Evolutionary conservation across 2,888 invertebrate species (phyloP).

Genomic region (Parnassius mnemosyne): DNA sequence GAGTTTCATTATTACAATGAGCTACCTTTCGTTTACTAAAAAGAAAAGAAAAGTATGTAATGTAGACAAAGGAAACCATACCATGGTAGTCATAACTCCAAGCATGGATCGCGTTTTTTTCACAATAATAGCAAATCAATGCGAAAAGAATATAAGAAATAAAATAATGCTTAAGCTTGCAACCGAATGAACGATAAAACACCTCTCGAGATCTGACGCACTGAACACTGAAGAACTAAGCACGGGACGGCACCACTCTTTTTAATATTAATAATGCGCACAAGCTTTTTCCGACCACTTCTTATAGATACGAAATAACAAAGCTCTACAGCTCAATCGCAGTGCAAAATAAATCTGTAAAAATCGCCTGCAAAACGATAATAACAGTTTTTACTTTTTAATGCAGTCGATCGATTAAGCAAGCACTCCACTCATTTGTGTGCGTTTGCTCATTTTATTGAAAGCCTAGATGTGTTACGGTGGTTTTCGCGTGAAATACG

Average conservation of each 20-base stretch:
- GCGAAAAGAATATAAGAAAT: constrained; percentile 52
- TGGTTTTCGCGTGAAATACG: constrained; percentile 38
- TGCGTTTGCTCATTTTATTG: constrained; percentile 51
- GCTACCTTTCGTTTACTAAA: constrained; percentile 62
- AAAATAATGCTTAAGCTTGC: constrained; percentile 61
- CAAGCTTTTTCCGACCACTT: constrained; percentile 47
- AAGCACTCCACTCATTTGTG: constrained; percentile 60
- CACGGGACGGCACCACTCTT: constrained; percentile 69
- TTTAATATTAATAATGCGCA: constrained; percentile 41
- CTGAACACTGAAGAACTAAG: constrained; percentile 75
- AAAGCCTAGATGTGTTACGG: constrained; percentile 41
- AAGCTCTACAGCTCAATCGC: constrained; percentile 49
- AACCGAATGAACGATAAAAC: constrained; percentile 67
- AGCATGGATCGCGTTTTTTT: constrained; percentile 77
- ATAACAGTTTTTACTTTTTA: constrained; percentile 71
- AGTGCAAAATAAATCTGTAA: constrained; percentile 67
- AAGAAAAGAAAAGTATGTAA: constrained; percentile 57
- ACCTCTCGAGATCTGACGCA: constrained; percentile 64
- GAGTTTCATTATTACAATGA: constrained; percentile 38
- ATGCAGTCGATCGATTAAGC: constrained; percentile 75
- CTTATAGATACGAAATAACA: constrained; percentile 42
- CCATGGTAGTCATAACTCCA: constrained; percentile 81
- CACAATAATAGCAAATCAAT: constrained; percentile 66
- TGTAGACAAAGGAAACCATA: constrained; percentile 80
- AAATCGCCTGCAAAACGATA: constrained; percentile 62